These are phyloP conservation scores for Paguma larvata DNA, from an alignment of 2,797 vertebrate genomes.

Conservation along the genomic window DNA sequence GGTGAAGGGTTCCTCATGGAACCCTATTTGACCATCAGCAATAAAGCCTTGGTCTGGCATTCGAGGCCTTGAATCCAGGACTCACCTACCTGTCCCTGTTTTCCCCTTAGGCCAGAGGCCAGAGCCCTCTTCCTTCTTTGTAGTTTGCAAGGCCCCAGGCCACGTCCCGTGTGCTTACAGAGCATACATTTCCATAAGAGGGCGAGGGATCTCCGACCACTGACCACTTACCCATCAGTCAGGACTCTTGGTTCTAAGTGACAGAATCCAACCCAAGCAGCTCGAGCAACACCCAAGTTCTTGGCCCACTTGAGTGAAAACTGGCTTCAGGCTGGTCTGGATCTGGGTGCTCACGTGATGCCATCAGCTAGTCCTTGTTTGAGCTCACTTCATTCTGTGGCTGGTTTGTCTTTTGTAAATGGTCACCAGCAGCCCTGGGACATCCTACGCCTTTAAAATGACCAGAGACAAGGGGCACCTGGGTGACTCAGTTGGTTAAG, in stretches of 20 bases:
- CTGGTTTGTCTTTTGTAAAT: not conserved
- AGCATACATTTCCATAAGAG: not conserved
- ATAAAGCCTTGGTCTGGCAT: not conserved
- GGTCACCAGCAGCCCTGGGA: not conserved
- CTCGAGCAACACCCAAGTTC: slow-evolving; percentile 16
- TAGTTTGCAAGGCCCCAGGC: not conserved
- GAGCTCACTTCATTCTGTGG: not conserved
- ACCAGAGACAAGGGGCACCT: not conserved
- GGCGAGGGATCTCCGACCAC: not conserved
- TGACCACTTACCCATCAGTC: not conserved
- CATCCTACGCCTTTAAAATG: not conserved
- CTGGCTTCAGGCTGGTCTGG: not conserved
- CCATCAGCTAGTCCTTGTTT: not conserved
- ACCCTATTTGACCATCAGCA: not conserved
- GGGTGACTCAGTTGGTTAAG: no score
- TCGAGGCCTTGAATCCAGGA: not conserved
- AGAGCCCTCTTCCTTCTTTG: not conserved
- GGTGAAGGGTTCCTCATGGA: not conserved
- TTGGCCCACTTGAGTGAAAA: not conserved
- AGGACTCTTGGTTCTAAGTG: not conserved
- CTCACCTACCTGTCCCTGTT: not conserved
- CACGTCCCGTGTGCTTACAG: not conserved
- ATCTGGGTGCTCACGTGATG: not conserved
- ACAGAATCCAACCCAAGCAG: not conserved
- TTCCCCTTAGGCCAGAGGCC: not conserved